Conservation (phyloP, 2,888 invertebrate genomes). For the Dusona sp. region DNA sequence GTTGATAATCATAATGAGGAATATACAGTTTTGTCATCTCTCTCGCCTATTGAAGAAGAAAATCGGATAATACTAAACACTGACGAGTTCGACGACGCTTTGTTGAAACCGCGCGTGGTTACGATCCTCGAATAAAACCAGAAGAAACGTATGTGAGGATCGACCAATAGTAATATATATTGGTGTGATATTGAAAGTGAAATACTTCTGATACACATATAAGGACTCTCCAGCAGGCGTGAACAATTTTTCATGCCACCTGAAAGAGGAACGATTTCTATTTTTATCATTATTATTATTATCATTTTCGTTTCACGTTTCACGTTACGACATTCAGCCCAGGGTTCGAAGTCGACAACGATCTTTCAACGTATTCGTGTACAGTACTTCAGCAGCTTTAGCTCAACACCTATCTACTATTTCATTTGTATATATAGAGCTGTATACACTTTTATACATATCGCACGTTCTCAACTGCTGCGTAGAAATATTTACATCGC, state of each 20-base stretch:
- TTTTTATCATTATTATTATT: slow-evolving; percentile 25
- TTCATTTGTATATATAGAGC: slow-evolving; percentile 15
- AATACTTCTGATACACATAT: slow-evolving; percentile 39
- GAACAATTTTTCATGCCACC: slow-evolving; percentile 33
- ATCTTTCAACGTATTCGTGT: slow-evolving; percentile 45
- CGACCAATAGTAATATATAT: slow-evolving; percentile 7
- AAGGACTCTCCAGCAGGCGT: slow-evolving; percentile 12
- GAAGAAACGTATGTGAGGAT: slow-evolving; percentile 17
- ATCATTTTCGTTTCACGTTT: slow-evolving; percentile 58
- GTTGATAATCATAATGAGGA: slow-evolving; percentile 46
- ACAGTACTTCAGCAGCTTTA: slow-evolving; percentile 33
- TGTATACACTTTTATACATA: slow-evolving; percentile 12
- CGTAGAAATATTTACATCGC: slow-evolving; percentile 55
- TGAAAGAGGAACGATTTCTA: slow-evolving; percentile 48
- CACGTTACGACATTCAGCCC: slow-evolving; percentile 40
- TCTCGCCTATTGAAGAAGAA: slow-evolving; percentile 34
- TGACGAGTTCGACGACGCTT: slow-evolving; percentile 47
- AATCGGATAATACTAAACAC: slow-evolving; percentile 25
- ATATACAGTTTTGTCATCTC: slow-evolving; percentile 42
- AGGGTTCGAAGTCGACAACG: slow-evolving; percentile 36
- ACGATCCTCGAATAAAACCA: slow-evolving; percentile 30
- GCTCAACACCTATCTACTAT: slow-evolving; percentile 19
- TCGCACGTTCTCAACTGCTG: slow-evolving; percentile 42
- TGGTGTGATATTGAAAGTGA: slow-evolving; percentile 24
- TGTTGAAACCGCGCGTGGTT: slow-evolving; percentile 15